Percentiles rank a stretch among this genome's conserved stretches.
Evolutionary conservation across 2,888 invertebrate species (phyloP).

Genomic region (Cerceris rybyensis): DNA sequence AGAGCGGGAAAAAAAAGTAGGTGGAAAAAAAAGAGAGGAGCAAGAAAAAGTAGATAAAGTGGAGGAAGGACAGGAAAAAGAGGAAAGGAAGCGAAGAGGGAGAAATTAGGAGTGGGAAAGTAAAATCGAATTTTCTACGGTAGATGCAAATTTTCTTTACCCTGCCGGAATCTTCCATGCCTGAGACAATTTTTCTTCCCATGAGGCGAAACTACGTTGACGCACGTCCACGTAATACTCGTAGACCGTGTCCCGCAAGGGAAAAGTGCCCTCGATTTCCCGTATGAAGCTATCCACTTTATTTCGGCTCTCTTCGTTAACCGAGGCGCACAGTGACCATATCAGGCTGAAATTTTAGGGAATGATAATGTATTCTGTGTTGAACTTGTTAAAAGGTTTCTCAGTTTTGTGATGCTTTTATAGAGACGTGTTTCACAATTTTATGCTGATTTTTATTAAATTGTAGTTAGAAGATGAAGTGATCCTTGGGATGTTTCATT

Average conservation of each 20-base stretch:
- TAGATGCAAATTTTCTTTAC: slow-evolving; percentile 79
- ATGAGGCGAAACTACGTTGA: slow-evolving; percentile 87
- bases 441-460: too few relatives aligned
- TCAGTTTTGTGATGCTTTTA: too few relatives aligned
- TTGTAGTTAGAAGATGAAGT: too few relatives aligned
- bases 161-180: slow-evolving; percentile 88
- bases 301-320: slow-evolving; percentile 89
- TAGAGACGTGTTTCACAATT: too few relatives aligned
- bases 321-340: slow-evolving; percentile 93
- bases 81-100: too few relatives aligned
- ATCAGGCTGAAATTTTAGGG: slow-evolving; percentile 84
- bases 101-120: background rate
- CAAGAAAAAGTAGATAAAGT: too few relatives aligned
- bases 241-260: slow-evolving; percentile 93
- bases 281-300: slow-evolving; percentile 91
- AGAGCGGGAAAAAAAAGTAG: too few relatives aligned
- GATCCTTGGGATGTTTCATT: too few relatives aligned
- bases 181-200: slow-evolving; percentile 90
- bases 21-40: too few relatives aligned
- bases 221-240: slow-evolving; percentile 94
- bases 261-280: slow-evolving; percentile 91
- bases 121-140: background rate
- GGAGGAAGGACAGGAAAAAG: too few relatives aligned
- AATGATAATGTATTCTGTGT: background rate
- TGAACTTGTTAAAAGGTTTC: too few relatives aligned